A percentile compares a stretch with the other conserved stretches of the same genome.
Conservation (phyloP, 2,888 invertebrate genomes). For the Pyrocoelia pectoralis region DNA sequence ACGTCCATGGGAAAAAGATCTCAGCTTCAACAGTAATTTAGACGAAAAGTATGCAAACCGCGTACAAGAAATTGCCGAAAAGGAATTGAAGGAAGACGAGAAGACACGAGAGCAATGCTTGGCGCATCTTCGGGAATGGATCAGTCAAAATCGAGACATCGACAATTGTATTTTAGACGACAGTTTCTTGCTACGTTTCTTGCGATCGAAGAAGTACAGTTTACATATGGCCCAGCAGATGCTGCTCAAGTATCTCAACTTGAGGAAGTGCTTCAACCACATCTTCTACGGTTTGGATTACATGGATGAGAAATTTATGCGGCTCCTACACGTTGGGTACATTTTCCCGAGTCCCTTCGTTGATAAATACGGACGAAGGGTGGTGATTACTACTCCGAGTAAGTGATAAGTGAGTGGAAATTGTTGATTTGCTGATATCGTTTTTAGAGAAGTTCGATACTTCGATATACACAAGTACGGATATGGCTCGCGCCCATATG, state of each 20-base stretch:
- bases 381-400: conserved; percentile 64
- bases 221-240: conserved; percentile 81
- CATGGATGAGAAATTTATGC: conserved; percentile 66
- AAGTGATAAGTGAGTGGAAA: conserved; percentile 21
- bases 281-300: conserved; percentile 72
- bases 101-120: conserved; percentile 69
- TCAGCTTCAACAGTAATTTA: conserved; percentile 4
- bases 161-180: conserved; percentile 75
- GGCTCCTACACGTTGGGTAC: conserved; percentile 76
- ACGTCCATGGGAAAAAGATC: conserved; percentile 46
- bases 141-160: conserved; percentile 73
- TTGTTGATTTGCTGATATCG: neutral
- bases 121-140: conserved; percentile 73
- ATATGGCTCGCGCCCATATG: conserved; percentile 75
- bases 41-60: conserved; percentile 8
- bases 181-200: conserved; percentile 75
- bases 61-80: conserved; percentile 63
- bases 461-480: conserved; percentile 69
- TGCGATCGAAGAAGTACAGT: conserved; percentile 81
- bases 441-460: conserved; percentile 72
- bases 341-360: conserved; percentile 78
- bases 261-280: conserved; percentile 73
- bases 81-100: conserved; percentile 76
- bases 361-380: conserved; percentile 76
- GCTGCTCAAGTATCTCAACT: conserved; percentile 78